phyloP scores from a whole-genome alignment of 2,797 vertebrate genomes.

The Taeniopygia guttata region DNA sequence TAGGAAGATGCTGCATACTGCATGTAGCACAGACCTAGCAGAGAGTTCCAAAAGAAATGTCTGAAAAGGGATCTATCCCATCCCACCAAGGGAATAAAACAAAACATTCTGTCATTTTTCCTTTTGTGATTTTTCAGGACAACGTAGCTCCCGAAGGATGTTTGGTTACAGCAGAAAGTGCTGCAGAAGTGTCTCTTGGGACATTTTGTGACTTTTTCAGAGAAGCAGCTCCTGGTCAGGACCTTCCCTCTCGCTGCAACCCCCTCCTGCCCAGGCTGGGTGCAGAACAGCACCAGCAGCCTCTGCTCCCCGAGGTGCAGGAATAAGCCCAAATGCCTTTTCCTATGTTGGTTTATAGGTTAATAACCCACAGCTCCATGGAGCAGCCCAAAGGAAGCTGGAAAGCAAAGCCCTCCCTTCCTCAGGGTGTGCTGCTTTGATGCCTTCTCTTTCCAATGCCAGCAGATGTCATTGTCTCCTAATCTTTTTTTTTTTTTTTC shows the following conservation, averaged over 20 bases:
- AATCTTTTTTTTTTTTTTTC: background rate
- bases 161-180: background rate
- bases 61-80: background rate
- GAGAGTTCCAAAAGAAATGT: background rate
- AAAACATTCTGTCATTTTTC: background rate
- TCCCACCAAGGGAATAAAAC: background rate
- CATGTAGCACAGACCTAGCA: background rate
- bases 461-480: conserved; percentile 66
- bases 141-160: accelerated
- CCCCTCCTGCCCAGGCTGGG: background rate
- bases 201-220: background rate
- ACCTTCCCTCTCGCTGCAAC: background rate
- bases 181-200: background rate
- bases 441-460: conserved; percentile 45
- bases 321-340: accelerated
- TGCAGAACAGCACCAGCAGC: background rate
- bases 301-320: background rate
- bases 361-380: background rate
- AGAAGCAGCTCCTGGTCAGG: background rate
- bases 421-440: background rate
- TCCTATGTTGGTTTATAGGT: accelerated
- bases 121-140: background rate
- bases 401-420: background rate
- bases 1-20: background rate
- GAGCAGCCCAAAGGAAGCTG: background rate